These are phyloP conservation scores for Sinopyrophorus schimmeli DNA, from an alignment of 2,888 invertebrate genomes.

Conservation along the genomic window DNA sequence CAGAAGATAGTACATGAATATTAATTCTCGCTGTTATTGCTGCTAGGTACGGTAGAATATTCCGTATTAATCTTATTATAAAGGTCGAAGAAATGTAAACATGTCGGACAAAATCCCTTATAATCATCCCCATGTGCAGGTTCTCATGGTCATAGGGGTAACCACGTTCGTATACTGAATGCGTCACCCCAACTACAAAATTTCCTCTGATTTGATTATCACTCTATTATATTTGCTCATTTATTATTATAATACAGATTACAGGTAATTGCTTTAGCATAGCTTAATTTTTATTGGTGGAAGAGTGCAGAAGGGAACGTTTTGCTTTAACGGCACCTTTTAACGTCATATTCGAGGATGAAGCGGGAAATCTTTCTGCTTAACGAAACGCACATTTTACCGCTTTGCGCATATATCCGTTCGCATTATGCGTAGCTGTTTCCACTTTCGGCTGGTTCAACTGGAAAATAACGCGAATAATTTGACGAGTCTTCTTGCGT, in stretches of 20 bases:
- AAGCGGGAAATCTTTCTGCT: conserved; percentile 31
- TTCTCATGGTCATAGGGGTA: conserved; percentile 44
- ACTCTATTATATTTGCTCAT: conserved; percentile 39
- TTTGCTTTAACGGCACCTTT: conserved; percentile 23
- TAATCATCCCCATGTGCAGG: conserved; percentile 43
- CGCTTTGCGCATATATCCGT: conserved; percentile 28
- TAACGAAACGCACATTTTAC: conserved; percentile 27
- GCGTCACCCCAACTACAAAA: conserved; percentile 35
- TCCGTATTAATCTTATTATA: conserved; percentile 3
- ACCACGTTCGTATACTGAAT: conserved; percentile 34
- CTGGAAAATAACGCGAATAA: conserved; percentile 30
- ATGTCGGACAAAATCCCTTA: conserved; percentile 45
- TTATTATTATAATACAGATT: conserved; percentile 46
- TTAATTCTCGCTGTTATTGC: no score
- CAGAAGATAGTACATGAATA: no score
- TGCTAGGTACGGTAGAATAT: neutral
- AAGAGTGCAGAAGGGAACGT: conserved; percentile 10
- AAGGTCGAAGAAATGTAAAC: conserved; percentile 40
- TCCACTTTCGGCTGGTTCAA: conserved; percentile 26
- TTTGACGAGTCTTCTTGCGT: conserved; percentile 25
- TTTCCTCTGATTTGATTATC: conserved; percentile 48
- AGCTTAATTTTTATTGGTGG: conserved; percentile 39
- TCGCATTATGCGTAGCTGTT: conserved; percentile 27
- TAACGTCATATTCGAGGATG: conserved; percentile 26
- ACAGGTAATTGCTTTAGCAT: conserved; percentile 48